phyloP scores from a whole-genome alignment of 2,888 invertebrate genomes.

The Oeneis ivallda region DNA sequence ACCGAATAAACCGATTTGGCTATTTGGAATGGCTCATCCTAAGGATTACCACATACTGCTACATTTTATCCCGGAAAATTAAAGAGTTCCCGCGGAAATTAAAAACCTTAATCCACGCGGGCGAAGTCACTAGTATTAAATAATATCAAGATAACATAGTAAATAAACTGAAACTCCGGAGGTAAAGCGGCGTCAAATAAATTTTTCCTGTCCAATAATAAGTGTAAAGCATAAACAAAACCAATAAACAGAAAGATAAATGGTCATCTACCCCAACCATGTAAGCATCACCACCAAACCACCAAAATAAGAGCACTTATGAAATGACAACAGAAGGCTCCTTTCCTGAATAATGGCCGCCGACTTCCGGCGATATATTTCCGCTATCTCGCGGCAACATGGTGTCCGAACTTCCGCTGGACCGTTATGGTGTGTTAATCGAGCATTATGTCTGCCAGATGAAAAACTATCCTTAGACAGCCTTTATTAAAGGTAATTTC shows the following conservation, averaged over 20 bases:
- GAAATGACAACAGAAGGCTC: constrained; percentile 71
- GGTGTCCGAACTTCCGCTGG: constrained; percentile 74
- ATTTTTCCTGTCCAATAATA: background rate
- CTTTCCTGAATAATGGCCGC: constrained; percentile 77
- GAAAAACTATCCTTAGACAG: constrained; percentile 67
- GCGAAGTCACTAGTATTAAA: no score
- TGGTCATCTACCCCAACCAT: constrained; percentile 26
- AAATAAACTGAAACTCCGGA: background rate
- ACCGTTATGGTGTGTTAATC: constrained; percentile 80
- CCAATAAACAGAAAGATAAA: constrained; percentile 22
- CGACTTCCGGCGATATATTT: constrained; percentile 79
- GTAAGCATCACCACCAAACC: constrained; percentile 23
- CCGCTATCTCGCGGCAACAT: constrained; percentile 77
- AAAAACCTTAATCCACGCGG: no score
- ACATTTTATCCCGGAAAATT: no score
- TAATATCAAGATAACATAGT: background rate
- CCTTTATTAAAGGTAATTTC: constrained; percentile 56
- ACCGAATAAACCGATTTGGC: no score
- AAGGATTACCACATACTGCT: no score
- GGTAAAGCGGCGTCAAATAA: background rate
- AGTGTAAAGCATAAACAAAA: constrained; percentile 2
- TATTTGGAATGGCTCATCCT: no score
- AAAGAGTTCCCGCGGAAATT: no score
- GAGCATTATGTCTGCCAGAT: constrained; percentile 74
- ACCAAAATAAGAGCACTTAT: constrained; percentile 67